phyloP scores from a whole-genome alignment of 2,888 invertebrate species.

The Drosophila fungiperda region DNA sequence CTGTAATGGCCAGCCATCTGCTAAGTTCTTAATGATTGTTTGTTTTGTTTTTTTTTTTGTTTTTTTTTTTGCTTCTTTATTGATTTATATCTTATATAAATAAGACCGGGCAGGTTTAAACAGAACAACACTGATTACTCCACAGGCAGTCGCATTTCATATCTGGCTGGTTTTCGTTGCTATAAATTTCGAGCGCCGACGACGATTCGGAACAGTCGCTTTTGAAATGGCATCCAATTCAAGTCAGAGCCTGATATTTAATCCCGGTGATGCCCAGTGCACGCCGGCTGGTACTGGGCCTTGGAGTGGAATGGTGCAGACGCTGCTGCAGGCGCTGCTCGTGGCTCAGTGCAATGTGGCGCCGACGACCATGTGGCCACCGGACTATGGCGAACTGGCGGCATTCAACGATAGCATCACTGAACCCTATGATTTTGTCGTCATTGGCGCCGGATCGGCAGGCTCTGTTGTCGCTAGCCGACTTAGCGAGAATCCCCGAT shows the following conservation, averaged over 20 bases:
- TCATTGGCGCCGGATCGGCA: slow-evolving; percentile 86
- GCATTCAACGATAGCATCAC: slow-evolving; percentile 32
- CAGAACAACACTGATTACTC: slow-evolving; percentile 6
- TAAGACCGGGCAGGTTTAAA: neutral
- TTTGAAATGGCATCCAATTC: slow-evolving; percentile 30
- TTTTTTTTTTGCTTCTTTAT: no score
- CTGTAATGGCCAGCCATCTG: no score
- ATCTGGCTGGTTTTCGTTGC: slow-evolving; percentile 17
- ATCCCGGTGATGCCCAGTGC: slow-evolving; percentile 59
- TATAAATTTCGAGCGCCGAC: slow-evolving; percentile 44
- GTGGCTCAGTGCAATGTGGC: slow-evolving; percentile 87
- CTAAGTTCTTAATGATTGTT: neutral
- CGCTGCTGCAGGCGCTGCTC: slow-evolving; percentile 87
- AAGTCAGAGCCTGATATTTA: neutral
- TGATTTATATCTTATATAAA: neutral
- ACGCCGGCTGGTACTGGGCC: slow-evolving; percentile 68
- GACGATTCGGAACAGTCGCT: slow-evolving; percentile 33
- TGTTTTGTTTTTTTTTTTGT: neutral
- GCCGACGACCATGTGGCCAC: slow-evolving; percentile 86
- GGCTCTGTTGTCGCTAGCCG: slow-evolving; percentile 86
- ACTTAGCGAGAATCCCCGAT: slow-evolving; percentile 85
- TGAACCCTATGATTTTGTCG: slow-evolving; percentile 84
- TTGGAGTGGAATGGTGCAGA: slow-evolving; percentile 85
- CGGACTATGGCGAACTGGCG: slow-evolving; percentile 83
- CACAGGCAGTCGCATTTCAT: neutral